A percentile compares a stretch with the other conserved stretches of the same genome.
These are phyloP conservation scores for Antheraea assamensis DNA, from an alignment of 2,888 invertebrate genomes.

Conservation along the genomic window DNA sequence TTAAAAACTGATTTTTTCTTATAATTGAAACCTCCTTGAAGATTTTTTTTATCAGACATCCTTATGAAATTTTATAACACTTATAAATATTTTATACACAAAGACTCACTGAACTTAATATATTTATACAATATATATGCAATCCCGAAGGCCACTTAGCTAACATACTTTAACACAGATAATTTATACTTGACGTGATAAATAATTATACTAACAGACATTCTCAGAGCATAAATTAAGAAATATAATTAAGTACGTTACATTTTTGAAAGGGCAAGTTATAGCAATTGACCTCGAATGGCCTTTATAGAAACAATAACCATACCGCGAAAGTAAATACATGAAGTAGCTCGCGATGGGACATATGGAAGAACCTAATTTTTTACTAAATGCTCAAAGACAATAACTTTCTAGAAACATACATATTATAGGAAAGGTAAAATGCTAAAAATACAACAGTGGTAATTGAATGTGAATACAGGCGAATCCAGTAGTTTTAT, in stretches of 20 bases:
- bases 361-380: background rate
- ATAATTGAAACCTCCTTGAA: background rate
- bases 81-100: background rate
- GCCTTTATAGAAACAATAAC: background rate
- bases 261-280: constrained; percentile 2
- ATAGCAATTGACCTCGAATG: background rate
- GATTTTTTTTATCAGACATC: background rate
- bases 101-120: background rate
- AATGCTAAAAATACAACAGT: background rate
- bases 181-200: constrained; percentile 7
- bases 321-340: background rate
- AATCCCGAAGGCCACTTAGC: background rate
- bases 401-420: background rate
- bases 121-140: background rate
- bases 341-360: background rate
- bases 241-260: background rate
- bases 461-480: background rate
- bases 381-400: background rate
- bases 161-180: background rate
- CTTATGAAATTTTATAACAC: background rate
- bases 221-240: constrained; percentile 10
- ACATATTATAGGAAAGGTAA: background rate
- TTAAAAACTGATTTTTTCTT: background rate
- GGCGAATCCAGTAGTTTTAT: background rate
- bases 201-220: constrained; percentile 1